Percentiles rank a stretch among this genome's conserved stretches.
phyloP scores from a whole-genome alignment of 64 coral and sea anemone species.

The Pocillopora damicornis region DNA sequence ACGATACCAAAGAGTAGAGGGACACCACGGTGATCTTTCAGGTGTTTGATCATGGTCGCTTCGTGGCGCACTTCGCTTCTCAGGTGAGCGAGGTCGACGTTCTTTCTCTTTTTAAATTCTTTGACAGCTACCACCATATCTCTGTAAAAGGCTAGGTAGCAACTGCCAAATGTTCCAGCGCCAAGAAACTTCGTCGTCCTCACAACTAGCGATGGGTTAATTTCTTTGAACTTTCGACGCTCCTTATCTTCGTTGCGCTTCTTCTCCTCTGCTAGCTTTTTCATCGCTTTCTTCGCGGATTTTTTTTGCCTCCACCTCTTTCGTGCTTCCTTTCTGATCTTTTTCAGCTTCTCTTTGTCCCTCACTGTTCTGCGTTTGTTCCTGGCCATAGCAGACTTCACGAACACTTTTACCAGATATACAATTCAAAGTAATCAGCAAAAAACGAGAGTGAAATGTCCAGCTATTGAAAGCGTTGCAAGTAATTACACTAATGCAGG shows the following conservation, averaged over 20 bases:
- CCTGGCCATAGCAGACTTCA: conserved; percentile 4
- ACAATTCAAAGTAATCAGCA: neutral
- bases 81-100: neutral
- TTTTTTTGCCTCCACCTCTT: conserved; percentile 37
- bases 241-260: neutral
- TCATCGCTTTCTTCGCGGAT: conserved; percentile 9
- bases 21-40: conserved; percentile 49
- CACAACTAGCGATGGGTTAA: conserved; percentile 1
- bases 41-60: conserved; percentile 41
- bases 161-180: conserved; percentile 43
- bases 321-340: conserved; percentile 18
- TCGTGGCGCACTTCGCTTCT: conserved; percentile 46
- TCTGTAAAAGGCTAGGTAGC: conserved; percentile 56
- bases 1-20: conserved; percentile 48
- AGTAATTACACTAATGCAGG: too few relatives aligned
- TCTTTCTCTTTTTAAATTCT: conserved; percentile 10
- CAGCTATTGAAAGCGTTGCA: neutral
- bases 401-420: neutral
- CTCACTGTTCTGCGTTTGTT: conserved; percentile 45
- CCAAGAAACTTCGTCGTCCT: conserved; percentile 20
- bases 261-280: neutral
- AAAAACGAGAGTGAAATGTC: neutral
- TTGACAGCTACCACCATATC: conserved; percentile 51
- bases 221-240: conserved; percentile 24
- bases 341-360: conserved; percentile 26